A percentile compares a stretch with the other conserved stretches of the same genome.
phyloP scores from a whole-genome alignment of 2,797 vertebrate genomes.

The Alectoris magna region DNA sequence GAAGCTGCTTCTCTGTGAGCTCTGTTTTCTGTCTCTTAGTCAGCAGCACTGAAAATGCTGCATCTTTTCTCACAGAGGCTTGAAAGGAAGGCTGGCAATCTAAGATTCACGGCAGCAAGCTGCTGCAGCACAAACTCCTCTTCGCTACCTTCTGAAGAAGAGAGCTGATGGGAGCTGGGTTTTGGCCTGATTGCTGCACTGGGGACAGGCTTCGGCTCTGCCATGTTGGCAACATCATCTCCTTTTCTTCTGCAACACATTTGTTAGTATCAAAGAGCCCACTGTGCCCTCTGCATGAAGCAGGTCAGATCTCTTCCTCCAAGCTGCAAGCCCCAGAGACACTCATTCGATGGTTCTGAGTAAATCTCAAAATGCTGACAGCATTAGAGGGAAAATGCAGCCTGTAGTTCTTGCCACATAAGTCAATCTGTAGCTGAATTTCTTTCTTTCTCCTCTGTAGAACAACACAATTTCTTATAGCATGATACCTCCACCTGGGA shows the following conservation, averaged over 20 bases:
- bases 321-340: neutral
- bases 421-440: neutral
- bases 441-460: constrained; percentile 15
- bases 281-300: neutral
- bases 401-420: neutral
- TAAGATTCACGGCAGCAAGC: neutral
- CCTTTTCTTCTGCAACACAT: neutral
- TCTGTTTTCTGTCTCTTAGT: neutral
- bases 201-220: neutral
- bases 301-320: neutral
- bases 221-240: neutral
- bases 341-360: neutral
- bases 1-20: neutral
- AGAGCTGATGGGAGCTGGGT: neutral
- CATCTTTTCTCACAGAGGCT: neutral
- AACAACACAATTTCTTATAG: neutral
- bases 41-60: neutral
- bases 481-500: neutral
- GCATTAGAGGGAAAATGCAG: constrained; percentile 5
- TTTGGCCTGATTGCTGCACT: neutral
- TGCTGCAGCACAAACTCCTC: neutral
- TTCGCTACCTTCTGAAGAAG: neutral
- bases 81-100: neutral
- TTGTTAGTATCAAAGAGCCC: neutral
- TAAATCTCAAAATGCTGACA: neutral